Percentiles rank a stretch among this genome's conserved stretches.
Conservation (phyloP, 2,797 vertebrate species). For the Meriones psammophilus region DNA sequence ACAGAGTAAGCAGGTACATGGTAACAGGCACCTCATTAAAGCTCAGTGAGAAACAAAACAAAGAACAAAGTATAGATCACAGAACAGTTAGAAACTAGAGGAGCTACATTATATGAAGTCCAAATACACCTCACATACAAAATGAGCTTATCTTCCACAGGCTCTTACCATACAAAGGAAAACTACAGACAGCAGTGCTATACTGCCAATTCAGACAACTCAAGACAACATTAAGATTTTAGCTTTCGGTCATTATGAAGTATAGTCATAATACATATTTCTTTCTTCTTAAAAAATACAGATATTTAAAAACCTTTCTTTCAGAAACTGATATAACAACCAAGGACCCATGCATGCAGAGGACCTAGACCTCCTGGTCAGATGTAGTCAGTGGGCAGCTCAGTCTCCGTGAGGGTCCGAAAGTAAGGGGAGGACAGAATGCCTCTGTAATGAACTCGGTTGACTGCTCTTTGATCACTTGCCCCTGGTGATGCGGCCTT, state of each 20-base stretch:
- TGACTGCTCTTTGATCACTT: too few species aligned
- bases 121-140: conserved; percentile 36
- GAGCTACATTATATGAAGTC: conserved; percentile 31
- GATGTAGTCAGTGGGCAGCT: too few species aligned
- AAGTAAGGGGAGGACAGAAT: too few species aligned
- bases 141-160: conserved; percentile 15
- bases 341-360: too few species aligned
- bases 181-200: neutral
- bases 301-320: conserved; percentile 44
- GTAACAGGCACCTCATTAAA: conserved; percentile 36
- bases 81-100: conserved; percentile 56
- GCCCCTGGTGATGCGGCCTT: too few species aligned
- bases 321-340: too few species aligned
- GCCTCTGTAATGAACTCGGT: too few species aligned
- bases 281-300: conserved; percentile 7
- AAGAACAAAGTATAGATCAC: neutral
- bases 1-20: conserved; percentile 26
- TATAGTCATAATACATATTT: conserved; percentile 22
- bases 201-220: conserved; percentile 54
- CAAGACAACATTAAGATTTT: conserved; percentile 49
- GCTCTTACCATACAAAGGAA: conserved; percentile 44
- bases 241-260: conserved; percentile 69
- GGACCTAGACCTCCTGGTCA: too few species aligned
- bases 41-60: conserved; percentile 49
- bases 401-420: too few species aligned